Conservation (phyloP, 2,797 vertebrate species). For the Rhinella marina region DNA sequence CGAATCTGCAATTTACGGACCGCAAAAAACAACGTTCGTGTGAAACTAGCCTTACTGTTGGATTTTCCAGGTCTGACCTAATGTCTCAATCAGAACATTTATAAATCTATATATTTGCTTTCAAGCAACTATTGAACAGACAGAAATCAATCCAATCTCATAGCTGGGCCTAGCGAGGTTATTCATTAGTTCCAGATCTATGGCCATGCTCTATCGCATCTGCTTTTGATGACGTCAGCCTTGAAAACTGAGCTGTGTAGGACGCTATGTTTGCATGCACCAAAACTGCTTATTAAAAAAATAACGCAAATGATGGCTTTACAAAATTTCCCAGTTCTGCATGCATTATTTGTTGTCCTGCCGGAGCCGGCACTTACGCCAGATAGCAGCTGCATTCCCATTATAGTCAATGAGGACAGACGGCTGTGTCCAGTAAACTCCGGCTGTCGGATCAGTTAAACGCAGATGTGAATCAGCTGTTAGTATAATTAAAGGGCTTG, state of each 20-base stretch:
- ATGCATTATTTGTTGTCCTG: too few species aligned
- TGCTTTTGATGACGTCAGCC: neutral
- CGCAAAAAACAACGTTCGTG: too few species aligned
- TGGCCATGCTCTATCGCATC: neutral
- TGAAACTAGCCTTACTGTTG: too few species aligned
- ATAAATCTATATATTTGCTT: conserved; percentile 9
- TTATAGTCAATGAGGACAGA: too few species aligned
- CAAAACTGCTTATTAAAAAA: neutral
- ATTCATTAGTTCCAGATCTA: conserved; percentile 20
- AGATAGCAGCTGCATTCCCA: too few species aligned
- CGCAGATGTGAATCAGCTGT: too few species aligned
- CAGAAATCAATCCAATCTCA: conserved; percentile 6
- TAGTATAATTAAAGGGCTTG: too few species aligned
- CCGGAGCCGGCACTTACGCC: too few species aligned
- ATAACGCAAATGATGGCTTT: neutral
- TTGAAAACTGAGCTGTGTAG: neutral
- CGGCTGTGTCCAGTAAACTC: too few species aligned
- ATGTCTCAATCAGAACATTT: conserved; percentile 37
- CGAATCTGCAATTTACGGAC: too few species aligned
- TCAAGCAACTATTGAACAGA: neutral
- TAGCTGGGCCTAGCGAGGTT: conserved; percentile 1
- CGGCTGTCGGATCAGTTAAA: too few species aligned
- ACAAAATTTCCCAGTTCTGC: too few species aligned
- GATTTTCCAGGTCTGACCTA: conserved; percentile 36
- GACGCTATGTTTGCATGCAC: neutral